Base-by-base conservation (phyloP, 2,797 vertebrate species). In the Lutjanus campechanus region DNA sequence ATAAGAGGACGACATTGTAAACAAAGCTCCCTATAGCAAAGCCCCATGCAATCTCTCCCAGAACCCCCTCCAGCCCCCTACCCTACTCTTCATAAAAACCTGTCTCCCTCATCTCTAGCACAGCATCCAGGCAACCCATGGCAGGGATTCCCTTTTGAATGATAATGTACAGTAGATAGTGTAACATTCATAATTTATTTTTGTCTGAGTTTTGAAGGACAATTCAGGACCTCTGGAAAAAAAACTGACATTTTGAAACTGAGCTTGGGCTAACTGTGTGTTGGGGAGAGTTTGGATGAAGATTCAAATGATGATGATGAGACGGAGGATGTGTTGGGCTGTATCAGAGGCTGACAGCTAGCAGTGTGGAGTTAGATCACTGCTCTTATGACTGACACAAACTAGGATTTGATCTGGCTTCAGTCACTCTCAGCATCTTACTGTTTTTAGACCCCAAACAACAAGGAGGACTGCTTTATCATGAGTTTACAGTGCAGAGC, bases 121-220 rank as follows among this genome's bases (percentile, higher is more conserved):
- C 88, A 96, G 94, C 96, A 95, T 96, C 95, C 97, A 96, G 96
- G 96, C 96, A 95, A 92, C 96, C 95, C 96, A 97, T 98, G 96
- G 97, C 97, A 98, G 97, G 97, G 97, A 98, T 96, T 91, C 86
- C 96, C 95, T 96, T 96, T 97, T 96, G 96, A 97, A 96, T 97
- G 96, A 96, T 88, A 83, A 85, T 97, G 97, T 97, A 97, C 96
- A 97, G 96, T 96, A 97, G 96, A 97, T 97, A 96, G 95, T 97
- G 94, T 96, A 97, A 97, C 95, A 94, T 95, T 96, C 95, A 96
- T 97, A 91, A 96, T 97, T 97, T 98, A 98, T 98, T 98, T 98
- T 99, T 96, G 86, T 96, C 96, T 93, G 94, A 95, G 95, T 95
- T 96, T 96, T 96, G 96, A 92, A 87, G 86, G 86, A 87, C 87